These are phyloP conservation scores for Rynchops niger DNA, from an alignment of 2,113 vertebrate species.

Conservation along the genomic window DNA sequence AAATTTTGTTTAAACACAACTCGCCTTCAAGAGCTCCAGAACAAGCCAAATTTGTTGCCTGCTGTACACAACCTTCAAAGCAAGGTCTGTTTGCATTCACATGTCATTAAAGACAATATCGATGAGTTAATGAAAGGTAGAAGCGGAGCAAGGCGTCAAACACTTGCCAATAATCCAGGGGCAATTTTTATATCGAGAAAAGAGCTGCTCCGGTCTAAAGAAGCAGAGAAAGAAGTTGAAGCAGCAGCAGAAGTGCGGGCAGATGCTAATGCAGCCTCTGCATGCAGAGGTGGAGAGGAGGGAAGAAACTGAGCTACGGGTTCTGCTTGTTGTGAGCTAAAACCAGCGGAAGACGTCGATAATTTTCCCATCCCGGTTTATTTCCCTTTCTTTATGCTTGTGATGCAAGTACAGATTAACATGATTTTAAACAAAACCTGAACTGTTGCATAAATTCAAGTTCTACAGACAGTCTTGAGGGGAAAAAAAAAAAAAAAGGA, in stretches of 20 bases:
- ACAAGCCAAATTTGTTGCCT: not conserved
- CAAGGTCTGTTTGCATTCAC: not conserved
- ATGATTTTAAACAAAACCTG: not conserved
- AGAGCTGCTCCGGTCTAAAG: not conserved
- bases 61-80: not conserved
- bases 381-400: constrained; percentile 34
- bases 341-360: not conserved
- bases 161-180: not conserved
- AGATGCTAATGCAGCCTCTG: not conserved
- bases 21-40: not conserved
- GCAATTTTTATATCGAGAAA: not conserved
- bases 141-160: not conserved
- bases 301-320: not conserved
- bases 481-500: not conserved
- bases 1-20: not conserved
- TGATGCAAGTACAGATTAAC: not conserved
- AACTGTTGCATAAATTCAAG: not conserved
- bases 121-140: not conserved
- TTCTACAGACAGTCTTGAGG: not conserved
- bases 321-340: constrained; percentile 39
- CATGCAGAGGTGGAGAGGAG: not conserved
- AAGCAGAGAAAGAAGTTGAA: constrained; percentile 2
- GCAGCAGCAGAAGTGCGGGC: not conserved
- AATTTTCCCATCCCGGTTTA: constrained; percentile 3
- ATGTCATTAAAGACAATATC: not conserved